Percentiles rank a stretch among this genome's conserved stretches.
phyloP scores from a whole-genome alignment of 2,113 vertebrate genomes.

The Pachycephala philippinensis region DNA sequence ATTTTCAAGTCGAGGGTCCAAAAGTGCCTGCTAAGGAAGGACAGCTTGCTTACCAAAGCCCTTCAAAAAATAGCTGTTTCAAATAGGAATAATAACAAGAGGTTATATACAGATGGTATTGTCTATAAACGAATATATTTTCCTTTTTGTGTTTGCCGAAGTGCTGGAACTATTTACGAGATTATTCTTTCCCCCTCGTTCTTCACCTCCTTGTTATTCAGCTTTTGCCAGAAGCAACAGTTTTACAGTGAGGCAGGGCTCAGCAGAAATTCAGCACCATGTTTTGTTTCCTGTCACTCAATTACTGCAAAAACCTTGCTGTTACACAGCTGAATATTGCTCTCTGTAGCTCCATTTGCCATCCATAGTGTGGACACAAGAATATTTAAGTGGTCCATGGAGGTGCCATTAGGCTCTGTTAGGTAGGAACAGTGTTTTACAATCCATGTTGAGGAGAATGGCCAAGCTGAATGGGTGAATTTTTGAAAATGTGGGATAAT shows the following conservation, averaged over 20 bases:
- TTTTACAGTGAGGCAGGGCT: not conserved
- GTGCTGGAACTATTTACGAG: not conserved
- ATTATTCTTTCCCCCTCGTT: not conserved
- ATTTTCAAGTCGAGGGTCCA: not conserved
- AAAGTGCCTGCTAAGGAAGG: not conserved
- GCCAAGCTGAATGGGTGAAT: not conserved
- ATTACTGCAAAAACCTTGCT: not conserved
- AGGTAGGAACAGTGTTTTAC: not conserved
- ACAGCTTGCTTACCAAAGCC: not conserved
- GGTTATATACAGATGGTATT: not conserved
- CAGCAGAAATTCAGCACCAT: not conserved
- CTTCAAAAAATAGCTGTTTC: not conserved
- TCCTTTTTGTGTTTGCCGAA: not conserved
- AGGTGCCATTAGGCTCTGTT: not conserved
- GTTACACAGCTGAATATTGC: not conserved
- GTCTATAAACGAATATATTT: not conserved
- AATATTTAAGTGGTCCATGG: not conserved
- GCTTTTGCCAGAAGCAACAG: not conserved
- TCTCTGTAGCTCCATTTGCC: not conserved
- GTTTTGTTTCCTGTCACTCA: not conserved
- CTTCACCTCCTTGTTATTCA: not conserved
- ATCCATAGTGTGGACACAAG: not conserved
- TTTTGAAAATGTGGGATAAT: not conserved
- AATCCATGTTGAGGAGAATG: not conserved
- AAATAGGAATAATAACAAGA: not conserved